These are phyloP conservation scores for Protobothrops flavoviridis DNA, from an alignment of 2,113 vertebrate species.

Conservation along the genomic window DNA sequence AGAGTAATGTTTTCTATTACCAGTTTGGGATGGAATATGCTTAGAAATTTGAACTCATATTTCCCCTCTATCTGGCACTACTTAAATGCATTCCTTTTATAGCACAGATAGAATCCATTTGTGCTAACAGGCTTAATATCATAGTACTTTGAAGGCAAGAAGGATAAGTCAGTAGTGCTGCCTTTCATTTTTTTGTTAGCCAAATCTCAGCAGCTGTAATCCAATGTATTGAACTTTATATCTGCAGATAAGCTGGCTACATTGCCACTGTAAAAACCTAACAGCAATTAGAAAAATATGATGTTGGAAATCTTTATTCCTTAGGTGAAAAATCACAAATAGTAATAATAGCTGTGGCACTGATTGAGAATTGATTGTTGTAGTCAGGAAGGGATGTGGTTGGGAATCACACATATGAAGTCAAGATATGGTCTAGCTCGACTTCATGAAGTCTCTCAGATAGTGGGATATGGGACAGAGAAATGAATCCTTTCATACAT, in stretches of 20 bases:
- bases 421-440: slow-evolving; percentile 10
- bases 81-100: slow-evolving; percentile 4
- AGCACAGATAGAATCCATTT: slow-evolving; percentile 45
- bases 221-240: background rate
- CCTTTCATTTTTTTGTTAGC: slow-evolving; percentile 48
- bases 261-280: background rate
- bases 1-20: slow-evolving; percentile 53
- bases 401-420: background rate
- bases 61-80: slow-evolving; percentile 10
- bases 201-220: slow-evolving; percentile 46
- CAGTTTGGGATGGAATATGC: background rate
- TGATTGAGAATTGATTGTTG: background rate
- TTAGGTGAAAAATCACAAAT: background rate
- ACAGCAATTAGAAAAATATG: background rate
- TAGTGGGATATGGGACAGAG: background rate
- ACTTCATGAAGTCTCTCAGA: background rate
- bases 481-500: background rate
- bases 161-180: slow-evolving; percentile 52
- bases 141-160: slow-evolving; percentile 57
- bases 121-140: slow-evolving; percentile 38
- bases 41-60: background rate
- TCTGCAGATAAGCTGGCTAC: background rate
- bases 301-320: too few relatives aligned
- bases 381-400: background rate
- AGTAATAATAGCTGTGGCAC: background rate